phyloP scores from a whole-genome alignment of 2,888 invertebrate species.

The Marasmarcha lunaedactyla region DNA sequence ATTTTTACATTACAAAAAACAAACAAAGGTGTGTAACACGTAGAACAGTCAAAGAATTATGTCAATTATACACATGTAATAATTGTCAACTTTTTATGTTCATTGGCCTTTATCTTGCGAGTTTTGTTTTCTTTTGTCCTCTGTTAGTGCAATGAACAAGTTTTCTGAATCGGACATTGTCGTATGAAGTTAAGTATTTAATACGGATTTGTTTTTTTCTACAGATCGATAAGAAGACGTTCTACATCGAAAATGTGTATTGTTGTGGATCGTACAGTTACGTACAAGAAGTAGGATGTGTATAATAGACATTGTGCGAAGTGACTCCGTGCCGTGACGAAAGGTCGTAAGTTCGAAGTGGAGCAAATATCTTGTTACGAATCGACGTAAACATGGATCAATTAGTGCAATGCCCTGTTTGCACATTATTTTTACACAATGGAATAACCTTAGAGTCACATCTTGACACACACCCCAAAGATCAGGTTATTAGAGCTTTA shows the following conservation, averaged over 20 bases:
- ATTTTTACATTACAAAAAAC: slow-evolving; percentile 47
- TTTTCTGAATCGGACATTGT: slow-evolving; percentile 40
- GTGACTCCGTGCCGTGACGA: slow-evolving; percentile 35
- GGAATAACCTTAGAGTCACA: slow-evolving; percentile 86
- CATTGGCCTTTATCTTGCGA: slow-evolving; percentile 65
- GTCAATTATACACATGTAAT: slow-evolving; percentile 35
- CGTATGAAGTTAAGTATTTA: slow-evolving; percentile 38
- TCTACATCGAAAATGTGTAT: slow-evolving; percentile 51
- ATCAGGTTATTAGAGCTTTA: slow-evolving; percentile 87
- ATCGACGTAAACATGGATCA: slow-evolving; percentile 44
- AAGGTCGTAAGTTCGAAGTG: slow-evolving; percentile 18
- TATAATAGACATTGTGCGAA: slow-evolving; percentile 42
- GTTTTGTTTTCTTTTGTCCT: slow-evolving; percentile 69
- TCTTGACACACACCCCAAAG: slow-evolving; percentile 88
- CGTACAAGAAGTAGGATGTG: background rate
- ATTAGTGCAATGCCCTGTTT: slow-evolving; percentile 81
- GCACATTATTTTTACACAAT: slow-evolving; percentile 84
- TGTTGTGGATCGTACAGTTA: slow-evolving; percentile 25
- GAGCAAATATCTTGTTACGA: background rate
- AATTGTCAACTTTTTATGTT: slow-evolving; percentile 61
- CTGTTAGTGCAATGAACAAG: slow-evolving; percentile 47
- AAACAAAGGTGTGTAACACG: slow-evolving; percentile 17
- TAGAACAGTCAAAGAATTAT: background rate
- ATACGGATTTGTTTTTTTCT: slow-evolving; percentile 47
- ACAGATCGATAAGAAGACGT: slow-evolving; percentile 63